phyloP scores from a whole-genome alignment of 2,113 vertebrate genomes.

The Falcunculus frontatus region DNA sequence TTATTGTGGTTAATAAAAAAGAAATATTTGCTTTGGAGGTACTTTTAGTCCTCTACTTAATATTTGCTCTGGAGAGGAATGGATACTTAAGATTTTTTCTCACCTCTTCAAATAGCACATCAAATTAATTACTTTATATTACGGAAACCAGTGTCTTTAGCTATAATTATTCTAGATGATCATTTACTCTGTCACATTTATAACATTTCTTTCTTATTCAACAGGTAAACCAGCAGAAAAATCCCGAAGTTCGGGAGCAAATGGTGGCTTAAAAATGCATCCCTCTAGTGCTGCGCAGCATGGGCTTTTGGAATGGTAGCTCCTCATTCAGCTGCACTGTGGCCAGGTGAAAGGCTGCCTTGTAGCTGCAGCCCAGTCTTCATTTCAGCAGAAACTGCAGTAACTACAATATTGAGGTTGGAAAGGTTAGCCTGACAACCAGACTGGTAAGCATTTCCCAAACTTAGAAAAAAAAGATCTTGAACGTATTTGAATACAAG shows the following conservation, averaged over 20 bases:
- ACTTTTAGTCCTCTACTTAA: conserved; percentile 20
- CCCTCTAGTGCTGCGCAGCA: background rate
- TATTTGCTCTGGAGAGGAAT: conserved; percentile 21
- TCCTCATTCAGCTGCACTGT: background rate
- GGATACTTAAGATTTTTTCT: background rate
- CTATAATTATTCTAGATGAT: background rate
- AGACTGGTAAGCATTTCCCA: background rate
- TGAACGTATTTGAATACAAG: background rate
- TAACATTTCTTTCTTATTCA: background rate
- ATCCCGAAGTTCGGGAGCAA: fast-evolving
- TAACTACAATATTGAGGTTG: background rate
- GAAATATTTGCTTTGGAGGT: conserved; percentile 42
- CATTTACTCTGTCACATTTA: background rate
- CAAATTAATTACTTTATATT: background rate
- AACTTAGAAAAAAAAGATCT: background rate
- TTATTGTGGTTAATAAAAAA: conserved; percentile 43
- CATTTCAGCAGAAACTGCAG: background rate
- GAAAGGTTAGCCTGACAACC: background rate
- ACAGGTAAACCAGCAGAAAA: background rate
- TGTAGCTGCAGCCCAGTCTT: background rate
- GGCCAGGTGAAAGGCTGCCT: background rate
- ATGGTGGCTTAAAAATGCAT: background rate
- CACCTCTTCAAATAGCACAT: conserved; percentile 22
- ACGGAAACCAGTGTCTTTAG: background rate
- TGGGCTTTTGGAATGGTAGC: background rate